These are phyloP conservation scores for Bubalus kerabau DNA, from an alignment of 2,113 vertebrate species.

Conservation along the genomic window DNA sequence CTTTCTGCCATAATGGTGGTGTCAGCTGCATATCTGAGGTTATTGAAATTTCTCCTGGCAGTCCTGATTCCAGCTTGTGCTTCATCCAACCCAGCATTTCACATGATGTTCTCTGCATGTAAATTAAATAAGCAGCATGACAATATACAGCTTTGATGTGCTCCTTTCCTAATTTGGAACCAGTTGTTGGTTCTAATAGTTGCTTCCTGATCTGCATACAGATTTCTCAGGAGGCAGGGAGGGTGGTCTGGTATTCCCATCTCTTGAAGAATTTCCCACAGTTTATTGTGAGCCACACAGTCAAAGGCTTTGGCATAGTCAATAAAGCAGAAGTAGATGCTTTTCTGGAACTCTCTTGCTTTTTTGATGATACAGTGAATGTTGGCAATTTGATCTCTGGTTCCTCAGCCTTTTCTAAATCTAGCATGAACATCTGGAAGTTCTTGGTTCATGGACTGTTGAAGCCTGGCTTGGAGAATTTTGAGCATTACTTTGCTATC, in stretches of 20 bases:
- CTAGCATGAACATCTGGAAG: background rate
- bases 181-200: background rate
- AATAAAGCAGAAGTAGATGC: background rate
- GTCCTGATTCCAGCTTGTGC: background rate
- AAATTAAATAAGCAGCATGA: background rate
- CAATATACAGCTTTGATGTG: background rate
- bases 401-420: background rate
- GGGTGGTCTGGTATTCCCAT: background rate
- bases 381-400: background rate
- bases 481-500: background rate
- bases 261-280: background rate
- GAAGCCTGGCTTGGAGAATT: background rate
- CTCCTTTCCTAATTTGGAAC: background rate
- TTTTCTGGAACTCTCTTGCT: background rate
- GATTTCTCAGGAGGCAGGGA: background rate
- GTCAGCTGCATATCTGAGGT: background rate
- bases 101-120: background rate
- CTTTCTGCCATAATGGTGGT: background rate
- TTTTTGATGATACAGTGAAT: background rate
- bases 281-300: background rate
- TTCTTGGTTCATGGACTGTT: background rate
- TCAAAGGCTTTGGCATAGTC: background rate
- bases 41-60: background rate
- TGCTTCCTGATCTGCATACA: background rate
- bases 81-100: background rate